These are phyloP conservation scores for Sciaenops ocellatus DNA, from an alignment of 2,797 vertebrate species.

Conservation along the genomic window DNA sequence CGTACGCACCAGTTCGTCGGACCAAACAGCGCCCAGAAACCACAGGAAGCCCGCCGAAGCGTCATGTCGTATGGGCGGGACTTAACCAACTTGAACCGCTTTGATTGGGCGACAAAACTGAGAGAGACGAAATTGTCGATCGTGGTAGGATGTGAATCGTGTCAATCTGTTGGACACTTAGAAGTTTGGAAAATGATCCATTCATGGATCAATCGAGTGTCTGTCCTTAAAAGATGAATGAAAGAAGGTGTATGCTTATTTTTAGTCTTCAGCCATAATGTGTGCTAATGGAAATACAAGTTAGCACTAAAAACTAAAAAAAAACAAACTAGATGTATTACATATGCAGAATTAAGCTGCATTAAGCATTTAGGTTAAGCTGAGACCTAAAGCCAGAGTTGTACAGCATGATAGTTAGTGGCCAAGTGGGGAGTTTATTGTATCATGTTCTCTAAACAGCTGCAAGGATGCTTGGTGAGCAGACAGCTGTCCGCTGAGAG, in stretches of 20 bases:
- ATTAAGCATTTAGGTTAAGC: no score
- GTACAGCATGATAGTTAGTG: background rate
- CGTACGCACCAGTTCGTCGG: background rate
- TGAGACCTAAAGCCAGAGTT: background rate
- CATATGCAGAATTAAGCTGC: background rate
- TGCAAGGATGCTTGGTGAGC: constrained; percentile 49
- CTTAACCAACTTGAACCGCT: background rate
- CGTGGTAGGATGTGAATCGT: constrained; percentile 24
- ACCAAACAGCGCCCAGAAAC: constrained; percentile 65
- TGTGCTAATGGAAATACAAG: background rate
- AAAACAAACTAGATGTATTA: background rate
- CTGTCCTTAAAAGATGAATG: background rate
- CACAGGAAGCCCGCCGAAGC: constrained; percentile 83
- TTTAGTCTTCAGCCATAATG: background rate
- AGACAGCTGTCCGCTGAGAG: constrained; percentile 66
- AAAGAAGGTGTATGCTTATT: background rate
- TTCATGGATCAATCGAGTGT: constrained; percentile 34
- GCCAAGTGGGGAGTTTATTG: constrained; percentile 21
- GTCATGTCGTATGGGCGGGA: constrained; percentile 66
- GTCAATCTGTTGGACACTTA: constrained; percentile 17
- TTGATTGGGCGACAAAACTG: constrained; percentile 72
- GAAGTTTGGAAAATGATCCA: constrained; percentile 36
- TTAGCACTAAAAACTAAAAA: no score
- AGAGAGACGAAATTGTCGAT: background rate
- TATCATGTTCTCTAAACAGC: constrained; percentile 69